These are phyloP conservation scores for Mallotus villosus DNA, from an alignment of 2,797 vertebrate species.

Conservation along the genomic window DNA sequence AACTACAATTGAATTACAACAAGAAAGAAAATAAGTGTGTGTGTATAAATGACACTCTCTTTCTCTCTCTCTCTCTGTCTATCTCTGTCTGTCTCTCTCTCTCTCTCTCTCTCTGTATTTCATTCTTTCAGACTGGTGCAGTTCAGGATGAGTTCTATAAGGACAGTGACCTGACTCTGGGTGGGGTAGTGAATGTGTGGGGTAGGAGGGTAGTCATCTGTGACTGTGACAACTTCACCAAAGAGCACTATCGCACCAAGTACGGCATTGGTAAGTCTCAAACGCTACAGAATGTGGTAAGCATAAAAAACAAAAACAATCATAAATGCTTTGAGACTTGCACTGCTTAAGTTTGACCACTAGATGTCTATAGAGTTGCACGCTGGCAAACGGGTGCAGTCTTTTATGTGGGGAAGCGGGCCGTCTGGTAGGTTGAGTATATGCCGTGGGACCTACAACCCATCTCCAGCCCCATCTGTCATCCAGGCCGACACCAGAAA, in stretches of 20 bases:
- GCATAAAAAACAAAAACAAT: background rate
- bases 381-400: background rate
- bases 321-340: conserved; percentile 3
- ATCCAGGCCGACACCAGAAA: conserved; percentile 24
- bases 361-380: conserved; percentile 62
- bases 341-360: conserved; percentile 53
- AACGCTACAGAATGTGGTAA: background rate
- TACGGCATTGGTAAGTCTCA: conserved; percentile 83
- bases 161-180: conserved; percentile 85
- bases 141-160: conserved; percentile 82
- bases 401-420: background rate
- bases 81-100: background rate
- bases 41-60: background rate
- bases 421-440: background rate
- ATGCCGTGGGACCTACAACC: conserved; percentile 1
- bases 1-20: background rate
- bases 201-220: conserved; percentile 84
- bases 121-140: conserved; percentile 79
- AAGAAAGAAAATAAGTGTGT: no score
- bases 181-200: conserved; percentile 85
- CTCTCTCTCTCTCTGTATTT: conserved; percentile 15
- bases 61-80: background rate
- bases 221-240: conserved; percentile 92
- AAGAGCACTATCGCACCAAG: conserved; percentile 84
- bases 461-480: conserved; percentile 8